phyloP scores from a whole-genome alignment of 2,113 vertebrate species.

The Patagioenas fasciata region DNA sequence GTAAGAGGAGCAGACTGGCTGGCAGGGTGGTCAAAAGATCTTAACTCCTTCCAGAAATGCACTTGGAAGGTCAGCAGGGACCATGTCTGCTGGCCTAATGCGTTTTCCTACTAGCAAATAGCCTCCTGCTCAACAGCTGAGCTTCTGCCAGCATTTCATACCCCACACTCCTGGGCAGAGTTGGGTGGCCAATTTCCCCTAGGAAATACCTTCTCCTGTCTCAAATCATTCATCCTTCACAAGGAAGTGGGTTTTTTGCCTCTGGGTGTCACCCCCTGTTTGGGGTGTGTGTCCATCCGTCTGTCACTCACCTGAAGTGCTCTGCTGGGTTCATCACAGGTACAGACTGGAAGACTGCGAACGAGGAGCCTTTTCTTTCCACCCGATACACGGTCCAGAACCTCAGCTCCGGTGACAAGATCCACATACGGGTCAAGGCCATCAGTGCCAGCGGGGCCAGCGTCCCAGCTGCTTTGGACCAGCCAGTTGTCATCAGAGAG shows the following conservation, averaged over 20 bases:
- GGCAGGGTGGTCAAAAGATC: not conserved
- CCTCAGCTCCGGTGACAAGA: constrained; percentile 79
- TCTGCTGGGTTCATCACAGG: constrained; percentile 65
- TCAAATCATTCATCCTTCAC: not conserved
- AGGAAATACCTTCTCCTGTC: not conserved
- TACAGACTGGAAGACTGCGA: constrained; percentile 82
- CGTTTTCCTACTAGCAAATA: not conserved
- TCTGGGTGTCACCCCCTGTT: not conserved
- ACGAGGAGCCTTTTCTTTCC: constrained; percentile 75
- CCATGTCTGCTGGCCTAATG: not conserved
- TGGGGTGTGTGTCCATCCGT: not conserved
- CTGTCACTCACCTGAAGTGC: rapidly evolving
- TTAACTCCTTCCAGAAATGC: not conserved
- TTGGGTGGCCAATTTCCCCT: not conserved
- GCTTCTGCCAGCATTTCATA: not conserved
- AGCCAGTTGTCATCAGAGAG: constrained; percentile 81
- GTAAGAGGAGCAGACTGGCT: not conserved
- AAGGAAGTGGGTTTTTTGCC: not conserved
- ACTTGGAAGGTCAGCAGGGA: not conserved
- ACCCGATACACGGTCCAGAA: constrained; percentile 78
- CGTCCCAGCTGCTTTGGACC: constrained; percentile 70
- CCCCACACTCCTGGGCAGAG: not conserved
- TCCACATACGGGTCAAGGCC: constrained; percentile 81
- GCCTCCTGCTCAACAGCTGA: not conserved
- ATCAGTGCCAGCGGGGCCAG: constrained; percentile 78